Evolutionary conservation across 2,888 invertebrate genomes (phyloP).

Genomic region (Cheilosia impressa): DNA sequence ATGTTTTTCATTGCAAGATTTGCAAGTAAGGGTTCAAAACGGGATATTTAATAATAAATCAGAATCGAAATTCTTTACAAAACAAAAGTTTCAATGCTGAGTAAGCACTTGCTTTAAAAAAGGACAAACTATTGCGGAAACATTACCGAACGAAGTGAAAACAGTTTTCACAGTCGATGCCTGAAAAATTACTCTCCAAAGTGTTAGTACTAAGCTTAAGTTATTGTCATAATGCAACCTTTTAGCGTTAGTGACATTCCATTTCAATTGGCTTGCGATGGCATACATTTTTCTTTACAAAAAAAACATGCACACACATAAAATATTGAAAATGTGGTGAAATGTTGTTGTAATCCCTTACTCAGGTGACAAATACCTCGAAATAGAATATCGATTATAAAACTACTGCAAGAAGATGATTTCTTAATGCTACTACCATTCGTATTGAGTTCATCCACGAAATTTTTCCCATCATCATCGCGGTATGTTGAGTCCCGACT

Average conservation of each 20-base stretch:
- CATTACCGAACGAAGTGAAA: too few relatives aligned
- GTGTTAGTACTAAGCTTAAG: conserved; percentile 3
- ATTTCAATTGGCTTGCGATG: neutral
- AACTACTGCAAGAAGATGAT: conserved; percentile 84
- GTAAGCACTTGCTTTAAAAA: too few relatives aligned
- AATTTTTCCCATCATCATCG: conserved; percentile 83
- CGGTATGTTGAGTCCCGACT: conserved; percentile 84
- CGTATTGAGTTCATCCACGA: conserved; percentile 82
- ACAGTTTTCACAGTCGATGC: too few relatives aligned
- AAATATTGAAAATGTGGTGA: conserved; percentile 57
- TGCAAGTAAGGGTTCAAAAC: too few relatives aligned
- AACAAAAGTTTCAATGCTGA: too few relatives aligned
- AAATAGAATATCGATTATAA: conserved; percentile 84
- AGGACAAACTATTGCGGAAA: too few relatives aligned
- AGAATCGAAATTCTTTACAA: too few relatives aligned
- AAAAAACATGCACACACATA: neutral
- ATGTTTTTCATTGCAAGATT: too few relatives aligned
- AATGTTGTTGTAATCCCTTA: conserved; percentile 78
- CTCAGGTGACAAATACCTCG: conserved; percentile 84
- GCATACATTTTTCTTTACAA: conserved; percentile 1
- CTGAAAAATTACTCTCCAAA: neutral
- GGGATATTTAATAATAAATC: too few relatives aligned
- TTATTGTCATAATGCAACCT: conserved; percentile 1
- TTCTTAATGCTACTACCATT: conserved; percentile 84
- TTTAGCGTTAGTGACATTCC: conserved; percentile 24